Evolutionary conservation across 2,888 invertebrate species (phyloP), one percentile per base, ranked within the genome.

Genomic region (Caenorhabditis sp.): DNA sequence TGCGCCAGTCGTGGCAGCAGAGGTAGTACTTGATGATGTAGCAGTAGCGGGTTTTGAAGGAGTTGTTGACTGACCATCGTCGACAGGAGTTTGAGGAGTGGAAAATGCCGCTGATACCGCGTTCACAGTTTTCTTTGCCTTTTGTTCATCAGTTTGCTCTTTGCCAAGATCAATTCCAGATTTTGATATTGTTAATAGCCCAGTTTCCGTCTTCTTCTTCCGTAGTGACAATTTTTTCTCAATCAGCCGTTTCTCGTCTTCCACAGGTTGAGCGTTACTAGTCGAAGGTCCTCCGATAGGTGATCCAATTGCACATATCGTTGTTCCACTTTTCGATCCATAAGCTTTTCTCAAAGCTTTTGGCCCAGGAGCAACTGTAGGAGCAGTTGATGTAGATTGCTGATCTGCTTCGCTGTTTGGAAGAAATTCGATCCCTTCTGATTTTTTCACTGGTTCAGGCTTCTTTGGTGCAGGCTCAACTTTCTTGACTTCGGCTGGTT

Each of bases 61-160:
- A 23, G 63, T 43, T 7, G 60, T 23, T 8, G 52, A 7, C 0
- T n/a, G 54, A 52, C 10, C 25, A 36, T 58, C 70, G 14, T 20
- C 21, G 7, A 25, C 38, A 25, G 31, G 43, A 21, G 60, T 36
- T 31, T 63, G 54, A 23, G 57, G 62, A 5, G 80, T 76, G 10
- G 84, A 82, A 67, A 87, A 87, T 0, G 87, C 87, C 0, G 87
- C 87, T 0, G 84, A 75, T 1, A 87, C 84, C 0, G 85, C 87
- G 59, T 87, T 84, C 26, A 87, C 82, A 1, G 87, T 87, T 62
- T 83, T 84, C 61, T 87, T 87, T 2, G 87, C 87, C 36, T 77
- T 63, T 20, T 83, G 80, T 21, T 87, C 86, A 31, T 85, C 85
- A 1, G 84, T 75, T 12, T 78, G 77, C 56, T 77, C 75, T 27